These are phyloP conservation scores for Ferdinandea cuprea DNA, from an alignment of 2,888 invertebrate species.

Conservation along the genomic window DNA sequence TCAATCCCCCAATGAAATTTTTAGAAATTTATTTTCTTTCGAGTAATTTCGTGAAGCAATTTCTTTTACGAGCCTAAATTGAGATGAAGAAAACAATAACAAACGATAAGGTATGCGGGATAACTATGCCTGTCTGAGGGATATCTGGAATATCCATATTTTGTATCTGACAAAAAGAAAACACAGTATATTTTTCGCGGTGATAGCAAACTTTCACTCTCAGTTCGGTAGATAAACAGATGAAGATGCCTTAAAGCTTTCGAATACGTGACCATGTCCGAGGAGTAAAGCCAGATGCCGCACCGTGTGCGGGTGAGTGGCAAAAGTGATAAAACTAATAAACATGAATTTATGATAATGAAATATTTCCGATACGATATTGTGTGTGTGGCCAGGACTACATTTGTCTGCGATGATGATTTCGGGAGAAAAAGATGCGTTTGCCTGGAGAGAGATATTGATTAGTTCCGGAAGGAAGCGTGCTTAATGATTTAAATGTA, in stretches of 20 bases:
- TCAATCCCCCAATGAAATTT: conserved; percentile 37
- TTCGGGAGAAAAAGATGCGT: conserved; percentile 2
- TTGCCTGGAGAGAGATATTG: conserved; percentile 29
- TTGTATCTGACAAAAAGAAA: too few relatives aligned
- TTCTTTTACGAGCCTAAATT: not conserved
- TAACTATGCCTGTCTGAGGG: not conserved
- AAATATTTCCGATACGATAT: conserved; percentile 34
- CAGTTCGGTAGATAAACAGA: not conserved
- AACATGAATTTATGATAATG: conserved; percentile 49
- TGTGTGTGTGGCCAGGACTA: conserved; percentile 1
- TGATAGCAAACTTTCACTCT: not conserved
- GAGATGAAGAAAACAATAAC: conserved; percentile 30
- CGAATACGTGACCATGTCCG: not conserved
- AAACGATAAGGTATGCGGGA: not conserved
- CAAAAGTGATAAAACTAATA: conserved; percentile 45
- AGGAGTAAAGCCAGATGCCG: not conserved
- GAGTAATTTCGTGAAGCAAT: conserved; percentile 22
- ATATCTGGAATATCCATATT: not conserved
- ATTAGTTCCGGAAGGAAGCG: conserved; percentile 60
- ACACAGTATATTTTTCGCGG: conserved; percentile 1
- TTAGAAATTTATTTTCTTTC: conserved; percentile 45
- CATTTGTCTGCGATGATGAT: conserved; percentile 16
- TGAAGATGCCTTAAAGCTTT: not conserved
- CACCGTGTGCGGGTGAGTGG: not conserved
- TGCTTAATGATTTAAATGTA: conserved; percentile 50